These are phyloP conservation scores for Didymodactylos carnosus DNA, from an alignment of 2,888 invertebrate species.

Conservation along the genomic window DNA sequence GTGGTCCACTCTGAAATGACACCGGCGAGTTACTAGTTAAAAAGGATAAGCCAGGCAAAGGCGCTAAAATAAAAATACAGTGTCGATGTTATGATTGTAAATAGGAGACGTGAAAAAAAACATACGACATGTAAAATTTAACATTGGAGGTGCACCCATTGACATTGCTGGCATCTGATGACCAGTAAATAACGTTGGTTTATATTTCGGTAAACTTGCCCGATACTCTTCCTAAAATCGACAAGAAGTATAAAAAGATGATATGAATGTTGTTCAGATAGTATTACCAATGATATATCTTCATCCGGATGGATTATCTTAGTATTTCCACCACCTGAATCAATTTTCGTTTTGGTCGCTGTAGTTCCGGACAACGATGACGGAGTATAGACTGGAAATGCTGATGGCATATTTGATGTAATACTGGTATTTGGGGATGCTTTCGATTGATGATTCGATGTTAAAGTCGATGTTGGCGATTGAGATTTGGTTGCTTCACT, in stretches of 20 bases:
- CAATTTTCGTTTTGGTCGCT: neutral
- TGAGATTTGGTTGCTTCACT: neutral
- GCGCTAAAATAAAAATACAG: neutral
- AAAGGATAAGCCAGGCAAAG: neutral
- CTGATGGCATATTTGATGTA: neutral
- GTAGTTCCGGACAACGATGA: neutral
- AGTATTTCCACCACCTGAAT: neutral
- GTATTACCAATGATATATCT: conserved; percentile 3
- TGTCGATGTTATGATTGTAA: neutral
- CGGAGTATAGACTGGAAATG: too few relatives aligned
- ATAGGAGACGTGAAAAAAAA: too few relatives aligned
- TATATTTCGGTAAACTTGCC: conserved; percentile 2
- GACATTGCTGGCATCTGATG: neutral
- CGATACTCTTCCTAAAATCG: conserved; percentile 7
- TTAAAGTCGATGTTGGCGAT: neutral
- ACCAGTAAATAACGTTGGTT: neutral
- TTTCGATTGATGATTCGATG: too few relatives aligned
- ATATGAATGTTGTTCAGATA: neutral
- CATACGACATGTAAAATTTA: neutral
- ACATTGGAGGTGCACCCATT: neutral
- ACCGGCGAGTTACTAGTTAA: too few relatives aligned
- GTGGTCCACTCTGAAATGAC: too few relatives aligned
- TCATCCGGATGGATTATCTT: conserved; percentile 10
- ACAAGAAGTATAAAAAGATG: neutral
- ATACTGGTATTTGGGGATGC: too few relatives aligned